A percentile compares a stretch with the other conserved stretches of the same genome.
Conservation (phyloP, 2,113 vertebrate genomes). For the Microcebus lehilahytsara region DNA sequence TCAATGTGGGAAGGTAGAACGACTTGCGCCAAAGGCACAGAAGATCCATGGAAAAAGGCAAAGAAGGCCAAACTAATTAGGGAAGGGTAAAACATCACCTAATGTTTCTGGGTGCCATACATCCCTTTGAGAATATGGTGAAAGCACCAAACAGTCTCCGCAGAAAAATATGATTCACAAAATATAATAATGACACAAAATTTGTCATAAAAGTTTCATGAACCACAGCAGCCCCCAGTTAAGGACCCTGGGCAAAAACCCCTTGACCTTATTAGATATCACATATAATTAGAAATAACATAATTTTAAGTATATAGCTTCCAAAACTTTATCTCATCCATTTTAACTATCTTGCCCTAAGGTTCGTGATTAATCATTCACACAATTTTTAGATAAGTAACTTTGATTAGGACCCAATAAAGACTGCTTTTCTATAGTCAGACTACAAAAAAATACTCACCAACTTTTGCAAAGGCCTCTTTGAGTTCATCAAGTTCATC, state of each 20-base stretch:
- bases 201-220: conserved; percentile 25
- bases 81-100: background rate
- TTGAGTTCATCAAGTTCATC: conserved; percentile 95
- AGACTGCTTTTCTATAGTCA: background rate
- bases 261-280: background rate
- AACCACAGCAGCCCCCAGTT: background rate
- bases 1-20: background rate
- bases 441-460: conserved; percentile 85
- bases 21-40: background rate
- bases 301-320: background rate
- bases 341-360: conserved; percentile 10
- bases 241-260: background rate
- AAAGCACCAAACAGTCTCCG: conserved; percentile 18
- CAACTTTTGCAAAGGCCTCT: conserved; percentile 93
- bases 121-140: background rate
- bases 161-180: conserved; percentile 11
- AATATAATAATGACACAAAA: conserved; percentile 9
- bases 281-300: conserved; percentile 24
- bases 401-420: conserved; percentile 29
- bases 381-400: background rate
- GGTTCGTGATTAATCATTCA: background rate
- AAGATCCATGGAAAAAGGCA: background rate
- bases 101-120: background rate
- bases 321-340: background rate
- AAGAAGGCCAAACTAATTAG: background rate